Base-by-base conservation (phyloP, 2,113 vertebrate genomes). In the Centropristis striata region DNA sequence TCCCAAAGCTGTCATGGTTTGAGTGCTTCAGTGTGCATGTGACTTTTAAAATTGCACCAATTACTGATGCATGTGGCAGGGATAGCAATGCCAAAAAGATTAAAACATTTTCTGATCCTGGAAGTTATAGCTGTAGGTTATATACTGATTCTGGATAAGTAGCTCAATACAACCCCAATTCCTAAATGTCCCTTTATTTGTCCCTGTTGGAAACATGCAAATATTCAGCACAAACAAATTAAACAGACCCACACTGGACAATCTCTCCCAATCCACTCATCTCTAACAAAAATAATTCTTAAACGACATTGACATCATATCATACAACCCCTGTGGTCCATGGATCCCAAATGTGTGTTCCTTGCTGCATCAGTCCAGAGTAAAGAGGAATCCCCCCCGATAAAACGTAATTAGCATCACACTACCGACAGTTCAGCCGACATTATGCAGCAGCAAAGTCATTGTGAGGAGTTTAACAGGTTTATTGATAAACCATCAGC, bases 401-500 rank as follows among this genome's bases (percentile, higher is more conserved):
- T 46, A 13, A 37, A 60, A 10, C n/a, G 21, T 50, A 32, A 55
- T 58, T 39, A 47, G 54, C 53, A 76, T 21, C 32, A 36, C 18
- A 54, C 15, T 32, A 4, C 15, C n/a, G 25, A 37, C 42, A 60
- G 49, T n/a, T 47, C 14, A 20, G 46, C 9, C 10, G 14, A 60
- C 18, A 66, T 71, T 8, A 74, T 65, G 65, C 59, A 75, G 32
- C 60, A 66, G 28, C 15, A 25, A 0, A 18, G 44, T 72, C 20
- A 51, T 16, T 58, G 44, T 2, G 46, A 39, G 64, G 16, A 66
- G 37, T 65, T 68, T 21, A 72, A 74, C 0, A 13, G 20, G 50
- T 76, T 75, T 80, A 85, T 72, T 76, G 71, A 82, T 59, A 42
- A 83, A 85, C 46, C 3, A 82, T 76, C 50, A 70, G 23, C 61